These are phyloP conservation scores for Trileptium ribeirensis DNA, from an alignment of 2,888 invertebrate species.

Conservation along the genomic window DNA sequence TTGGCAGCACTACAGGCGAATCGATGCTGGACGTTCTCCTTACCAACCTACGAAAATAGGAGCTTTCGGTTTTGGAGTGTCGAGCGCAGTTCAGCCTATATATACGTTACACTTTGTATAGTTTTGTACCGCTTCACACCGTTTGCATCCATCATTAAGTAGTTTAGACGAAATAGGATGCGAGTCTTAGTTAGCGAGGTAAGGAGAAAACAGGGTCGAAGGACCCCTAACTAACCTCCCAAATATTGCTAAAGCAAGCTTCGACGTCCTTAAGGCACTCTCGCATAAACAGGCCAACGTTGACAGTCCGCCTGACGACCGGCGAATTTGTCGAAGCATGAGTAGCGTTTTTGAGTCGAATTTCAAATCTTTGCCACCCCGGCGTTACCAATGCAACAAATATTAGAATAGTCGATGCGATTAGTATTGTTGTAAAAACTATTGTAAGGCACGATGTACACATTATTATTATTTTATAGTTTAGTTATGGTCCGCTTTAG, in stretches of 20 bases:
- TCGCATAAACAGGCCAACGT: not conserved
- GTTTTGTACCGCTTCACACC: no score
- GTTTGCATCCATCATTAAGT: no score
- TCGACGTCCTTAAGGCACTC: not conserved
- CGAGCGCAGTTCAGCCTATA: no score
- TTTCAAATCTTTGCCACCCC: conserved; percentile 12
- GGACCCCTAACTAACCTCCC: not conserved
- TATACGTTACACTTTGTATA: not conserved
- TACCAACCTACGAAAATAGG: no score
- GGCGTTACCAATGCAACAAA: conserved; percentile 7
- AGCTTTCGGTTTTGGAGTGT: no score
- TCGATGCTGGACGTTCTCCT: no score
- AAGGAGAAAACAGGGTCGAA: not conserved
- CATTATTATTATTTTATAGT: not conserved
- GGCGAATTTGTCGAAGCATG: not conserved
- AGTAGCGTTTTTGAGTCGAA: not conserved
- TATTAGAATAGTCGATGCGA: not conserved
- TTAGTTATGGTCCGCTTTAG: no score
- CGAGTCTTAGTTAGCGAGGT: no score
- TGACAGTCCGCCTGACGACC: not conserved
- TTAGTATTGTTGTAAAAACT: not conserved
- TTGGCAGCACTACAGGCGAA: no score
- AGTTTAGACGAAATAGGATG: no score
- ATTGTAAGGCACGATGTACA: not conserved
- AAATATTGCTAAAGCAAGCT: not conserved